Conservation (phyloP, 2,888 invertebrate genomes). For the Ectropis crepuscularia region DNA sequence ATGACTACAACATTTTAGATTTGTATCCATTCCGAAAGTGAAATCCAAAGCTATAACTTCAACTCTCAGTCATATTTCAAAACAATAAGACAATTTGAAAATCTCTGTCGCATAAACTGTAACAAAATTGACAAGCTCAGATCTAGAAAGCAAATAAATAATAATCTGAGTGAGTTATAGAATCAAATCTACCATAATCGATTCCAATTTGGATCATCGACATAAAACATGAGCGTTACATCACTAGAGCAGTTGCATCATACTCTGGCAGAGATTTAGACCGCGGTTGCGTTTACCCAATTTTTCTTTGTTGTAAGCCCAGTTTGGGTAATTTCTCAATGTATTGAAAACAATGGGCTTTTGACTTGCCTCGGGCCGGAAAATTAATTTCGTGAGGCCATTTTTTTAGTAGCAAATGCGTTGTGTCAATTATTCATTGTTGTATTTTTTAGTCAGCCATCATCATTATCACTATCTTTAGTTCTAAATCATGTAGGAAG, state of each 20-base stretch:
- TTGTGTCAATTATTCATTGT: conserved; percentile 24
- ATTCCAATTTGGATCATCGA: not conserved
- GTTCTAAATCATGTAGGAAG: too few species aligned
- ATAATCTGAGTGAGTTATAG: not conserved
- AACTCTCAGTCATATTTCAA: too few species aligned
- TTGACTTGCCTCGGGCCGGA: conserved; percentile 56
- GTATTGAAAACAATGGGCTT: conserved; percentile 66
- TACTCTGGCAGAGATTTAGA: conserved; percentile 63
- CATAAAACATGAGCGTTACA: conserved; percentile 7
- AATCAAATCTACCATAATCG: not conserved
- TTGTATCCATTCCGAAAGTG: too few species aligned
- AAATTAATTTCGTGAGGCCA: conserved; percentile 52
- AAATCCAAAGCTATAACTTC: too few species aligned
- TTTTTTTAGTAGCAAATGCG: conserved; percentile 23
- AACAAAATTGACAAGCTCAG: too few species aligned
- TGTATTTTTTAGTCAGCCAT: not conserved
- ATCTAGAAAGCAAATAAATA: too few species aligned
- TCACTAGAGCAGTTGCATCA: conserved; percentile 64
- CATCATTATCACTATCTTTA: too few species aligned
- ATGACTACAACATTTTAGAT: too few species aligned
- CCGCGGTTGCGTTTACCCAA: conserved; percentile 68
- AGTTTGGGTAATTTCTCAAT: conserved; percentile 60
- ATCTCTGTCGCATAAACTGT: too few species aligned
- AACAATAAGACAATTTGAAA: too few species aligned
- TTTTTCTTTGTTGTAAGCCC: conserved; percentile 68